Evolutionary conservation across 1,140 invertebrate genomes (phyloP).

Genomic region (Drosophila pectinifera): DNA sequence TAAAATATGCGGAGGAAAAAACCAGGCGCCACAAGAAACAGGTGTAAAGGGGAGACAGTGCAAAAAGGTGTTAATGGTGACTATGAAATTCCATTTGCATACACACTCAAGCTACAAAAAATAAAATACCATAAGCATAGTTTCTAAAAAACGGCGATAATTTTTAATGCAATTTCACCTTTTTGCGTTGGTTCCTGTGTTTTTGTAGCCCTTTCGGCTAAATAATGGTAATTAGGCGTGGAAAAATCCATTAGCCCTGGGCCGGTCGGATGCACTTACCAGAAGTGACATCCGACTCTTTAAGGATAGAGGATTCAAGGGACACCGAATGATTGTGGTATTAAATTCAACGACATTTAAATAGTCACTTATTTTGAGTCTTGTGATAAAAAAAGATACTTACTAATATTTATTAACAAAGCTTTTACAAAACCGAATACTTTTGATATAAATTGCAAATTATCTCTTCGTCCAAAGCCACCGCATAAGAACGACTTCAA

Average conservation of each 20-base stretch:
- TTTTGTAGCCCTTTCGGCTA: constrained; percentile 43
- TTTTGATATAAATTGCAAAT: background rate
- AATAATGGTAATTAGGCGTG: constrained; percentile 81
- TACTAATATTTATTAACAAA: background rate
- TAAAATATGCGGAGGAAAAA: constrained; percentile 68
- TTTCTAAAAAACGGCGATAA: constrained; percentile 53
- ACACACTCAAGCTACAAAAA: constrained; percentile 47
- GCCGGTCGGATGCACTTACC: constrained; percentile 10
- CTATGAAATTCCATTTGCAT: constrained; percentile 82
- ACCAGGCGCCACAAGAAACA: constrained; percentile 48
- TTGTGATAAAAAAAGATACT: too few species aligned
- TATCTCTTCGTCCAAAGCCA: background rate
- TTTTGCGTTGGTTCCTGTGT: constrained; percentile 21
- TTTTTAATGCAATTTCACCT: constrained; percentile 74
- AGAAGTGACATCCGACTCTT: constrained; percentile 8
- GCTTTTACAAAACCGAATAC: background rate
- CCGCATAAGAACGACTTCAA: constrained; percentile 23
- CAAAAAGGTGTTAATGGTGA: constrained; percentile 82
- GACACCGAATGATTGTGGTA: too few species aligned
- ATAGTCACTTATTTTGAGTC: background rate
- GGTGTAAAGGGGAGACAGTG: constrained; percentile 53
- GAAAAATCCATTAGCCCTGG: constrained; percentile 74
- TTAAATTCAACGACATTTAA: too few species aligned
- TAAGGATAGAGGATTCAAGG: too few species aligned
- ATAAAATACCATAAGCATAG: constrained; percentile 51